Evolutionary conservation across 2,797 vertebrate genomes (phyloP).

Genomic region (Acanthurus lineatus): DNA sequence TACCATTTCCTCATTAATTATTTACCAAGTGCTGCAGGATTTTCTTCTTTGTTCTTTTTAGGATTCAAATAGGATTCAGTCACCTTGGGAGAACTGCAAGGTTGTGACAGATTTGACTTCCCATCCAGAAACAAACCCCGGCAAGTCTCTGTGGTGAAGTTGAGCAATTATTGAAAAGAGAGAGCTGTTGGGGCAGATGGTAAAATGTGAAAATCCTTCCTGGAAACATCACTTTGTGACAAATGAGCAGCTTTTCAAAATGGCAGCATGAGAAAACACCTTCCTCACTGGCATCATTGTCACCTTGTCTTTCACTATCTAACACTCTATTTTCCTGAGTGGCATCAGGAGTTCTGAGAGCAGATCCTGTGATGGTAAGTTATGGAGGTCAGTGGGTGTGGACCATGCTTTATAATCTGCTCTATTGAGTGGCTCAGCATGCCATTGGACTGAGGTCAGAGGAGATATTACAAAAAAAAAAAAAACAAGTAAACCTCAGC

Average conservation of each 20-base stretch:
- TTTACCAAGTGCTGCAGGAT: constrained; percentile 53
- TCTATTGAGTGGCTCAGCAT: constrained; percentile 72
- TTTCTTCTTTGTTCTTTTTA: constrained; percentile 63
- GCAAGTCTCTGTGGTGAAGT: constrained; percentile 52
- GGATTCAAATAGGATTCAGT: constrained; percentile 65
- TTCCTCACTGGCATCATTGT: constrained; percentile 29
- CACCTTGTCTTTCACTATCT: constrained; percentile 46
- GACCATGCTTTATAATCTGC: constrained; percentile 64
- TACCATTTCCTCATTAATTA: constrained; percentile 72
- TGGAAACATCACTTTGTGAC: constrained; percentile 19
- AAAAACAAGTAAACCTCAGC: constrained; percentile 67
- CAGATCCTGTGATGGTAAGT: constrained; percentile 44
- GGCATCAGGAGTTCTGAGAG: constrained; percentile 29
- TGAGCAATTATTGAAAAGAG: constrained; percentile 60
- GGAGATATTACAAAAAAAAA: constrained; percentile 56
- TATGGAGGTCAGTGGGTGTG: constrained; percentile 36
- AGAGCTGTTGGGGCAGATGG: constrained; percentile 28
- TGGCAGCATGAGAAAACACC: constrained; percentile 42
- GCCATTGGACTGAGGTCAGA: constrained; percentile 76
- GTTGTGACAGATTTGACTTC: constrained; percentile 65
- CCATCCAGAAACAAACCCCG: constrained; percentile 30
- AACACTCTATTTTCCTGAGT: constrained; percentile 40
- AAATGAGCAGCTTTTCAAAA: constrained; percentile 23
- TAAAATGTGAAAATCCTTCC: constrained; percentile 27
- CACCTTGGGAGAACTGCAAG: constrained; percentile 52